Conservation (phyloP, 2,113 vertebrate species). For the Gavialis gangeticus region DNA sequence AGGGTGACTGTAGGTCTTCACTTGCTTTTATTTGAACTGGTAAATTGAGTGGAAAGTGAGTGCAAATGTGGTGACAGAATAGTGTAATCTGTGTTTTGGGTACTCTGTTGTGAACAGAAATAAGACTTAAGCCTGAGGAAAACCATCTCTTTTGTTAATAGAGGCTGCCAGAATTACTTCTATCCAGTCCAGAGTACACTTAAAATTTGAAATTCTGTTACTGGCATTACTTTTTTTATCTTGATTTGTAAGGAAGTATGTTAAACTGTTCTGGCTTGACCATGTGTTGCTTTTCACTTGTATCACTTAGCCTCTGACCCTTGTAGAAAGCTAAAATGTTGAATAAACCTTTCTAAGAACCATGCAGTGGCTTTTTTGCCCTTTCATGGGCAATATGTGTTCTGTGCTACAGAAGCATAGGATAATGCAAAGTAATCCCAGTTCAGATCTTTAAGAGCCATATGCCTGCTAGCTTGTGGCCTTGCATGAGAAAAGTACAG, state of each 20-base stretch:
- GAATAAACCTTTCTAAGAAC: neutral
- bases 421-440: neutral
- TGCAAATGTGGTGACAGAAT: neutral
- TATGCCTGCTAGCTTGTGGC: neutral
- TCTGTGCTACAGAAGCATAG: neutral
- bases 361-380: neutral
- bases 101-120: rapidly evolving
- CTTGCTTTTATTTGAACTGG: no score
- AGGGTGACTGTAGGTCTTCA: no score
- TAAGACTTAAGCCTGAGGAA: neutral
- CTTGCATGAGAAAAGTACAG: neutral
- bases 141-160: neutral
- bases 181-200: rapidly evolving
- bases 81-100: rapidly evolving
- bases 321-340: no score
- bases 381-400: neutral
- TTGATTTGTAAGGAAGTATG: no score
- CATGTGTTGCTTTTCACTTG: no score
- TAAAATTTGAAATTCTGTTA: neutral
- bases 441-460: neutral
- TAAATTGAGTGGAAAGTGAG: no score
- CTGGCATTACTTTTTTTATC: no score
- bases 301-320: no score
- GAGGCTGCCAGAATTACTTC: neutral
- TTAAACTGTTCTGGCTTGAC: no score